Evolutionary conservation across 2,113 vertebrate genomes (phyloP).

Genomic region (Aptenodytes patagonicus): DNA sequence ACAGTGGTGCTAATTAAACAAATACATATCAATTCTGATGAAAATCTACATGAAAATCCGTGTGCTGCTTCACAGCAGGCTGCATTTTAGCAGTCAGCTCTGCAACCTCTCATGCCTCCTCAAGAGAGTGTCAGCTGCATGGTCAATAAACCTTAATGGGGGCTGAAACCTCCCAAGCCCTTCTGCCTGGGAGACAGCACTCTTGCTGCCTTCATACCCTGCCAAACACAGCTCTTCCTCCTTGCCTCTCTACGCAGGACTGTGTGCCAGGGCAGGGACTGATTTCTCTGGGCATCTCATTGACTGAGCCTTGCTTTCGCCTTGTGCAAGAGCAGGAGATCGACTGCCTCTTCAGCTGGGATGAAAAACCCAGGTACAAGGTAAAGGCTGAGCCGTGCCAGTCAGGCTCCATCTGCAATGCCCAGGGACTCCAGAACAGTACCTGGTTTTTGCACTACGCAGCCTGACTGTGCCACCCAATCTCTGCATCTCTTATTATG

Average conservation of each 20-base stretch:
- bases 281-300: neutral
- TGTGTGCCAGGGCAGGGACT: neutral
- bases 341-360: neutral
- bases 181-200: conserved; percentile 7
- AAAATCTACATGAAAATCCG: conserved; percentile 72
- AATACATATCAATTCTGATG: conserved; percentile 73
- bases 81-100: conserved; percentile 56
- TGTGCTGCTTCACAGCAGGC: conserved; percentile 70
- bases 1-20: conserved; percentile 71
- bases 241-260: neutral
- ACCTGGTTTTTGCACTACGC: neutral
- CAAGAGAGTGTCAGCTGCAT: conserved; percentile 20
- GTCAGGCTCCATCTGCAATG: neutral
- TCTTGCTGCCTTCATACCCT: neutral
- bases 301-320: neutral
- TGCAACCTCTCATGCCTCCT: conserved; percentile 57
- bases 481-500: neutral
- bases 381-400: neutral
- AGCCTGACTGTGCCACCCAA: neutral
- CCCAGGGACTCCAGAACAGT: neutral
- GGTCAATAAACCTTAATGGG: conserved; percentile 64
- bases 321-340: neutral
- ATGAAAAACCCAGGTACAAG: accelerated
- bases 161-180: conserved; percentile 43
- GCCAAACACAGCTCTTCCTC: neutral